Conservation (phyloP, 2,888 invertebrate species). For the Latheticus oryzae region DNA sequence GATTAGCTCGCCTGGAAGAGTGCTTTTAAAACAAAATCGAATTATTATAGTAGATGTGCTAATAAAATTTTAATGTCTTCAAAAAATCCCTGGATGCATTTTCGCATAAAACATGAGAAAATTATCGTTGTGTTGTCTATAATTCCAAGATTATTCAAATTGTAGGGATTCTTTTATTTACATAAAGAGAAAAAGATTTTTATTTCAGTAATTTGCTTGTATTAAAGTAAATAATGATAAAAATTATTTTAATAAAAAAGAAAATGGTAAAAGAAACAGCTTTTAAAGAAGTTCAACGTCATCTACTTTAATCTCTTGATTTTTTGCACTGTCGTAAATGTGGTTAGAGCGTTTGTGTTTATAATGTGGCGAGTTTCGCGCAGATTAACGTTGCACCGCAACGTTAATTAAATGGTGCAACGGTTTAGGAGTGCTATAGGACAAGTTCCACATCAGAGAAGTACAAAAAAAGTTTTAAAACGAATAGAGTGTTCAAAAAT, state of each 20-base stretch:
- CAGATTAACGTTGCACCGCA: slow-evolving; percentile 5
- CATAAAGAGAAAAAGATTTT: no score
- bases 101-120: no score
- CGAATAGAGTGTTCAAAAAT: no score
- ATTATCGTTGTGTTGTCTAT: no score
- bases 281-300: slow-evolving; percentile 10
- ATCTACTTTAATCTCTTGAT: slow-evolving; percentile 27
- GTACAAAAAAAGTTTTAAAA: no score
- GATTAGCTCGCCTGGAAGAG: slow-evolving; percentile 33
- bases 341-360: slow-evolving; percentile 11
- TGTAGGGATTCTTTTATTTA: no score
- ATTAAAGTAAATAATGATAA: slow-evolving; percentile 17
- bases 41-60: slow-evolving; percentile 19
- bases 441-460: no score
- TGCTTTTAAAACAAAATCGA: slow-evolving; percentile 27
- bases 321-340: slow-evolving; percentile 8
- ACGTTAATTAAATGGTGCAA: neutral
- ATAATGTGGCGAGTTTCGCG: slow-evolving; percentile 14
- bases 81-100: no score
- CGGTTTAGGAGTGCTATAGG: no score
- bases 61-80: slow-evolving; percentile 26
- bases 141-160: no score
- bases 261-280: slow-evolving; percentile 9
- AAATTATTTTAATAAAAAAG: slow-evolving; percentile 25
- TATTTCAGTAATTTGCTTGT: slow-evolving; percentile 10